Percentiles rank a stretch among this genome's conserved stretches.
These are phyloP conservation scores for Karalla daura DNA, from an alignment of 2,797 vertebrate genomes.

Conservation along the genomic window DNA sequence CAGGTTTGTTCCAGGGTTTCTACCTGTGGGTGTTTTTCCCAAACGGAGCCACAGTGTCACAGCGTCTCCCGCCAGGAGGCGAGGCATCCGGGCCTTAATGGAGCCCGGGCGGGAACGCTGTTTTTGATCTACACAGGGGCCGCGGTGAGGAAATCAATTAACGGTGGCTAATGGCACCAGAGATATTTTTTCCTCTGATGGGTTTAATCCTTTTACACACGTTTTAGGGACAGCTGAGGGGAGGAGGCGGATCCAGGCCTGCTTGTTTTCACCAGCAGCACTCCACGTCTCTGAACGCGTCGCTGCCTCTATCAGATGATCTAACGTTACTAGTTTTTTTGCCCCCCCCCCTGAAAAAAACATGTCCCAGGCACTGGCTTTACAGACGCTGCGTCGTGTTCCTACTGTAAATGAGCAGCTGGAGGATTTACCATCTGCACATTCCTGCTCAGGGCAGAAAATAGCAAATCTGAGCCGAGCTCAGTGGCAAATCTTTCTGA, in stretches of 20 bases:
- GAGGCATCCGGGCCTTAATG: slow-evolving; percentile 14
- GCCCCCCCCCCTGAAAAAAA: neutral
- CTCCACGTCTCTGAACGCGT: slow-evolving; percentile 40
- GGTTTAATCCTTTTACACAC: slow-evolving; percentile 58
- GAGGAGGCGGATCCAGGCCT: neutral
- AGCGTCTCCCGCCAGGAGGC: slow-evolving; percentile 16
- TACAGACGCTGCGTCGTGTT: neutral
- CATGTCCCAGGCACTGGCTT: neutral
- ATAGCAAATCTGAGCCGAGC: too few species aligned
- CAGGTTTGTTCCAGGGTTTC: slow-evolving; percentile 41
- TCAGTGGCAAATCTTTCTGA: too few species aligned
- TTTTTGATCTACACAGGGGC: slow-evolving; percentile 17
- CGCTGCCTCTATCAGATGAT: slow-evolving; percentile 40
- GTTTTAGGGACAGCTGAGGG: slow-evolving; percentile 21
- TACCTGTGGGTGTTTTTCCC: slow-evolving; percentile 56
- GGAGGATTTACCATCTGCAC: neutral
- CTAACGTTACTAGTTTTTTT: neutral
- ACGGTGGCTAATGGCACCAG: slow-evolving; percentile 38
- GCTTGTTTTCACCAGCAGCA: neutral
- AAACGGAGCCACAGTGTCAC: slow-evolving; percentile 2
- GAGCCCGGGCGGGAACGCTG: neutral
- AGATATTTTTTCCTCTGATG: slow-evolving; percentile 17
- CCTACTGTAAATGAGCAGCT: slow-evolving; percentile 6
- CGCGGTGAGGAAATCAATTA: slow-evolving; percentile 50
- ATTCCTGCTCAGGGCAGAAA: too few species aligned